Evolutionary conservation across 2,113 vertebrate species (phyloP), one percentile per base, ranked within the genome.

Genomic region (Falcunculus frontatus): DNA sequence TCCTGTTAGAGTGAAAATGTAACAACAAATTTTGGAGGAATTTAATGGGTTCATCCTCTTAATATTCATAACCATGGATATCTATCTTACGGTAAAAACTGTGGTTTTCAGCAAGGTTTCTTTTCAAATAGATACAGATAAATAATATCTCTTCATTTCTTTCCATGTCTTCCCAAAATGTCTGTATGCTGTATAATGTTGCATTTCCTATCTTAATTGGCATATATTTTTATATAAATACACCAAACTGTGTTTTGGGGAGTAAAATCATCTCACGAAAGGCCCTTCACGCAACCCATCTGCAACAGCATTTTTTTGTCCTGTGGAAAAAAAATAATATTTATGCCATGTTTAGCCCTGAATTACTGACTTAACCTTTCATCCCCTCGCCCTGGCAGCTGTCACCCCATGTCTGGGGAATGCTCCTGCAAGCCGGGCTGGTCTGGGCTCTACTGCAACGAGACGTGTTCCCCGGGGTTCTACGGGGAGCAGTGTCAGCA

Each of bases 391-490:
- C 78, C 69, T 87, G 81, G 90, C 98, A 99, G 99, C 98, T 99
- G 99, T 97, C 99, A 99, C 94, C 99, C 99, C 27, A 98, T 99
- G 98, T 99, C 99, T 95, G 99, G 99, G 41, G 99, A 99, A 96
- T 99, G 99, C 88, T 97, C 98, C 57, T 99, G 99, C 97, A 97
- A 97, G 93, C 97, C 98, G 0, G 99, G 99, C 83, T 99, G 99
- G 99, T 98, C 99, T 16, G 99, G 99, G 42, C 99, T 99, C 39
- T 99, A 99, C 98, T 99, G 99, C 97, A 99, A 99, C 3, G 99
- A 99, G 97, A 99, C 99, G 0, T 99, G 99, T 87, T 97, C 98
- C 21, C 99, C 99, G 0, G 99, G 99, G 41, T 99, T 99, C 97
- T 99, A 98, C 0, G 99, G 99, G 16, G 92, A 99, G 96, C 98